These are phyloP conservation scores for Meloe dianella DNA, from an alignment of 2,888 invertebrate species.

Conservation along the genomic window DNA sequence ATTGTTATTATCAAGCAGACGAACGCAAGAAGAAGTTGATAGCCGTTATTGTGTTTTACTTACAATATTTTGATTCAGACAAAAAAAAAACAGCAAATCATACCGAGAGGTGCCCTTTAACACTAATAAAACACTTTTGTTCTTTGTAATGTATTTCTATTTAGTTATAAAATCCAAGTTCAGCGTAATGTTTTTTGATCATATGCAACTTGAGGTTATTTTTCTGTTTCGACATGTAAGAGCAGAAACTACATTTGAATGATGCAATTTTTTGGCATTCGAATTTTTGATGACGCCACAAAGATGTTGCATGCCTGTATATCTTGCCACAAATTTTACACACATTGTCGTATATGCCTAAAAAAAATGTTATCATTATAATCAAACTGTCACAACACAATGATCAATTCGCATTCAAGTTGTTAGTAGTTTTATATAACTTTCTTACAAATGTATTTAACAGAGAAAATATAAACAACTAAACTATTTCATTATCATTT, in stretches of 20 bases:
- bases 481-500: neutral
- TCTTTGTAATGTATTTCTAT: neutral
- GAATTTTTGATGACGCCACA: constrained; percentile 72
- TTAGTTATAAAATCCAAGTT: neutral
- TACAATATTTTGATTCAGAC: neutral
- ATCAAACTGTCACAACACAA: neutral
- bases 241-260: constrained; percentile 68
- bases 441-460: no score
- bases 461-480: neutral
- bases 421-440: no score
- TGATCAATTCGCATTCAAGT: neutral
- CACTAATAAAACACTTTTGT: constrained; percentile 11
- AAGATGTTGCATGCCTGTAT: constrained; percentile 73
- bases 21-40: neutral
- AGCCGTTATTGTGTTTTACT: neutral
- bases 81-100: neutral
- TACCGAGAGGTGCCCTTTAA: neutral
- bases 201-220: constrained; percentile 55
- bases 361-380: neutral
- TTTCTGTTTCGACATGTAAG: constrained; percentile 67
- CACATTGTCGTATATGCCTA: neutral
- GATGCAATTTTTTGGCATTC: constrained; percentile 71
- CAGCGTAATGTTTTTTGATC: constrained; percentile 5
- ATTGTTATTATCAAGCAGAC: neutral
- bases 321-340: constrained; percentile 68